Base-by-base conservation (phyloP, 2,113 vertebrate genomes). In the Vimba vimba region DNA sequence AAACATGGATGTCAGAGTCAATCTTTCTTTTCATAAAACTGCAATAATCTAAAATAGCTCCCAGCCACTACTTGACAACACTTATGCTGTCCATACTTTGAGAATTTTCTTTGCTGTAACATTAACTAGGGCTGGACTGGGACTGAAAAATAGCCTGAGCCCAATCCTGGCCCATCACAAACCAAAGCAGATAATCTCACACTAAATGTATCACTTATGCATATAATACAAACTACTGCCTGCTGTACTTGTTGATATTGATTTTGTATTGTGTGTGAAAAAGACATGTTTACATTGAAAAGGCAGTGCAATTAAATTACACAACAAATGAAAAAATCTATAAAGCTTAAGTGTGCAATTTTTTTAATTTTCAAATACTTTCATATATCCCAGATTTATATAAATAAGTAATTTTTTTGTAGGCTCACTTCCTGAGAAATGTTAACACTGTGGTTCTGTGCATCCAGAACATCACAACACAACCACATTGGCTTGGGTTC, bases 41-140 rank as follows among this genome's bases (percentile, higher is more conserved):
- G 47, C 69, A 86, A 66, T 76, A 89, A 85, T 82, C 45, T 82
- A 80, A 80, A 86, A 86, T 55, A 78, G 68, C 77, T 57, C 47
- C 66, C 47, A 87, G 75, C 79, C 75, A 80, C 27, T 59, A 59
- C 33, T 47, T 52, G 36, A 47, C 33, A 85, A 64, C 75, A 71
- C 78, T 78, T 79, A 55, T 73, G 73, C 59, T 59, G 66, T 85
- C 52, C 33, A 55, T 64, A 50, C 47, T 71, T 7, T 45, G 33
- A 45, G 57, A 84, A 64, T 39, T 45, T 43, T 45, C 36, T 64
- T 80, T 45, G 17, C n/a, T 80, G n/a, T 19, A 27, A 8, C 43
- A 74, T 74, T 74, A 74, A 47, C 71, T 47, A 17, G 71, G 71
- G 43, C 6, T 47, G n/a, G 68, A 71, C 19, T 10, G 68, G 36